Conservation (phyloP, 92 coral and sea anemone genomes). For the Montipora capitata region DNA sequence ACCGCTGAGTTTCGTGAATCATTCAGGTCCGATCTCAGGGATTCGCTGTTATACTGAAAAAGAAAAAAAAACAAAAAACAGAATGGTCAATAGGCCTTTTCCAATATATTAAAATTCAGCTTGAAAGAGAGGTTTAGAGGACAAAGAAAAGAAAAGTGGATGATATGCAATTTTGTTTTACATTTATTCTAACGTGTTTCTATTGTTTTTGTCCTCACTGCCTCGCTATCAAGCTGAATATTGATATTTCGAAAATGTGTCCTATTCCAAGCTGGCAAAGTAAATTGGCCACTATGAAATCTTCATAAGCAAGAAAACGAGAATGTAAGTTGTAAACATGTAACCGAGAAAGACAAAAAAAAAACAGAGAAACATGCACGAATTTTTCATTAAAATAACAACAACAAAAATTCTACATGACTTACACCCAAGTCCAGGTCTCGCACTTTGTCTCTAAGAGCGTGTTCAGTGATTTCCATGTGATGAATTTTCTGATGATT, state of each 20-base stretch:
- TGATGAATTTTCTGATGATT: slow-evolving; percentile 73
- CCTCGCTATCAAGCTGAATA: no score
- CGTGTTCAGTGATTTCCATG: slow-evolving; percentile 76
- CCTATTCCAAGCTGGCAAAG: not conserved
- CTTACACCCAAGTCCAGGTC: slow-evolving; percentile 84
- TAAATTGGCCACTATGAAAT: not conserved
- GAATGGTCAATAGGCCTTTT: not conserved
- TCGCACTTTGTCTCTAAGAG: slow-evolving; percentile 76
- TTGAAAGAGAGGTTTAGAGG: no score
- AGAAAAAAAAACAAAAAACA: not conserved
- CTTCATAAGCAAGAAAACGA: not conserved
- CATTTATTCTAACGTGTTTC: no score
- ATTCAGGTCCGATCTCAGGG: slow-evolving; percentile 44
- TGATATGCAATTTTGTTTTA: no score
- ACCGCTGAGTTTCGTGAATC: slow-evolving; percentile 17
- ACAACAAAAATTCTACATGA: no score
- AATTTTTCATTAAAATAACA: no score
- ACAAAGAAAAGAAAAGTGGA: no score
- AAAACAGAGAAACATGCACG: no score
- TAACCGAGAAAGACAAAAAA: not conserved
- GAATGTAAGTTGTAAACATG: not conserved
- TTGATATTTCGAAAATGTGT: no score
- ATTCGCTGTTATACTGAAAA: slow-evolving; percentile 42
- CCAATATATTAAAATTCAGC: no score
- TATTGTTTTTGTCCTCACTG: no score